phyloP scores from a whole-genome alignment of 2,888 invertebrate genomes.

The Agrotis puta region DNA sequence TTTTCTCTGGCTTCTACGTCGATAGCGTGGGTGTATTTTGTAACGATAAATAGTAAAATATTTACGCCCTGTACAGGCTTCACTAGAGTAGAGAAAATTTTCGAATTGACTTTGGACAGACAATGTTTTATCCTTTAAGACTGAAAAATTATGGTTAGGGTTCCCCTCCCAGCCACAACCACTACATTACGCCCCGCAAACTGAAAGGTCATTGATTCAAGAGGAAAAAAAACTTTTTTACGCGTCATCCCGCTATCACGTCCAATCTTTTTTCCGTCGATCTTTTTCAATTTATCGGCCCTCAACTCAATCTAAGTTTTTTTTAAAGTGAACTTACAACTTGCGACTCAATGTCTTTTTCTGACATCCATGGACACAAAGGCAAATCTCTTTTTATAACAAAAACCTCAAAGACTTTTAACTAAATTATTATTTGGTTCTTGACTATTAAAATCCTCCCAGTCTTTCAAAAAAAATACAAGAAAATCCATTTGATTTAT shows the following conservation, averaged over 20 bases:
- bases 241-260: not conserved
- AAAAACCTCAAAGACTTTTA: constrained; percentile 29
- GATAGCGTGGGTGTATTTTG: not conserved
- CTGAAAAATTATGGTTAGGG: not conserved
- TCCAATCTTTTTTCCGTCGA: constrained; percentile 11
- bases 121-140: not conserved
- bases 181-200: not conserved
- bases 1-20: not conserved
- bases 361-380: not conserved
- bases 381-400: not conserved
- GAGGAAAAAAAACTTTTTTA: not conserved
- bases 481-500: constrained; percentile 37
- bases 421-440: constrained; percentile 22
- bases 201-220: not conserved
- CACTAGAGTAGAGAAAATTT: not conserved
- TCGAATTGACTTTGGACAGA: not conserved
- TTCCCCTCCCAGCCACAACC: not conserved
- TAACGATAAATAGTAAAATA: not conserved
- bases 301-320: constrained; percentile 16
- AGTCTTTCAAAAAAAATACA: constrained; percentile 1
- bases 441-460: not conserved
- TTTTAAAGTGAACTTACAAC: not conserved
- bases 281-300: not conserved
- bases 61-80: not conserved
- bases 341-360: constrained; percentile 5